phyloP scores from a whole-genome alignment of 2,113 vertebrate genomes.

The human (Homo sapiens) region GRCh38 chr4:24915001-24915500 shows the following conservation, averaged over 20 bases:
- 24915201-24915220: constrained; percentile 42
- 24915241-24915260: constrained; percentile 54
- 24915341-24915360: neutral
- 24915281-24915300: constrained; percentile 8
- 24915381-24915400: neutral
- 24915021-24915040: neutral
- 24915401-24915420: neutral
- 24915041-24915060: neutral
- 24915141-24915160: neutral
- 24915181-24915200: constrained; percentile 40
- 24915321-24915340: constrained; percentile 44
- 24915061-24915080: neutral
- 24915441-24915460: neutral
- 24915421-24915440: neutral
- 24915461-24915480: neutral
- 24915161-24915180: constrained; percentile 59
- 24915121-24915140: neutral
- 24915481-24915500: neutral
- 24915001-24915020: neutral
- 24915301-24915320: neutral
- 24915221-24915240: constrained; percentile 50
- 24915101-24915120: neutral
- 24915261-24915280: constrained; percentile 60
- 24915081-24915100: neutral
- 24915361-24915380: constrained; percentile 34